Percentiles rank a stretch among this genome's conserved stretches.
These are phyloP conservation scores for Punctoribates punctum DNA, from an alignment of 2,888 invertebrate genomes.

Conservation along the genomic window DNA sequence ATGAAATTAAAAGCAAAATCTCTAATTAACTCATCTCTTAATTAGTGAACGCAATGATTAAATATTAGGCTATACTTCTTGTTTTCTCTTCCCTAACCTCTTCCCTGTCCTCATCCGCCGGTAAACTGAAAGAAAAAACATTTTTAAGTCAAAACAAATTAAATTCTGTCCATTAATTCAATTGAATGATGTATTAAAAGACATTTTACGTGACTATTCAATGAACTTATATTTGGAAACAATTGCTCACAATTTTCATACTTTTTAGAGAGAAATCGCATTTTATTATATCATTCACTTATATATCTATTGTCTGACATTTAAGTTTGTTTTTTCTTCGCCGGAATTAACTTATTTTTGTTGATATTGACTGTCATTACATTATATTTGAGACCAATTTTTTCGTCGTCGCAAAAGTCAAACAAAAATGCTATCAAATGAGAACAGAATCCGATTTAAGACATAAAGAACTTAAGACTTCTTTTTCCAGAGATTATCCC, in stretches of 20 bases:
- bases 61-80: neutral
- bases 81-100: slow-evolving; percentile 12
- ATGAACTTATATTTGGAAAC: neutral
- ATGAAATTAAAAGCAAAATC: neutral
- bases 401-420: neutral
- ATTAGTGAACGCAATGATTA: slow-evolving; percentile 18
- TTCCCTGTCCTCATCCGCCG: neutral
- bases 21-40: slow-evolving; percentile 20
- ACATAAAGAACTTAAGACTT: neutral
- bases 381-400: neutral
- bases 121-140: neutral
- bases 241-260: slow-evolving; percentile 21
- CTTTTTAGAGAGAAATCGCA: neutral
- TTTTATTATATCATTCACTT: neutral
- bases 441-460: neutral
- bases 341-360: neutral
- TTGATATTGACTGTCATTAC: neutral
- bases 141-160: slow-evolving; percentile 3
- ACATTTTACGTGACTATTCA: neutral
- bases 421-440: neutral
- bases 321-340: neutral
- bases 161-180: slow-evolving; percentile 24
- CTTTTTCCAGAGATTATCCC: slow-evolving; percentile 3
- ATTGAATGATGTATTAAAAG: neutral
- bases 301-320: neutral